A percentile compares a stretch with the other conserved stretches of the same genome.
These are phyloP conservation scores for Siphonodentalium dalli DNA, from an alignment of 2,888 invertebrate genomes.

Conservation along the genomic window DNA sequence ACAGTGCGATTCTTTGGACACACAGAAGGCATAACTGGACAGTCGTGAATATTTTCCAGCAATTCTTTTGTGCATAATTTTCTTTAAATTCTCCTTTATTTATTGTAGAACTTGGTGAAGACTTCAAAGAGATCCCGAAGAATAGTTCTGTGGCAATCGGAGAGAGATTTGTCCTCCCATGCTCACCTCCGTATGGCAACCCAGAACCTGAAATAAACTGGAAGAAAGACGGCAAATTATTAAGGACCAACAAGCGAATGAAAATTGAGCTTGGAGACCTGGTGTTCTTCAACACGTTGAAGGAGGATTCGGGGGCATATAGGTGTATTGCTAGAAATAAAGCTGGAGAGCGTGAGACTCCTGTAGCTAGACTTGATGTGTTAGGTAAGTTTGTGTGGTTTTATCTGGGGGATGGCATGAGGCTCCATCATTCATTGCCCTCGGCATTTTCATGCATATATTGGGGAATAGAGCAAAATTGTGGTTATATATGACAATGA, in stretches of 20 bases:
- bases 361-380: constrained; percentile 65
- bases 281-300: constrained; percentile 86
- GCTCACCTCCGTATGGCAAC: constrained; percentile 86
- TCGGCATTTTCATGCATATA: too few species aligned
- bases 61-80: too few species aligned
- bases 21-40: too few species aligned
- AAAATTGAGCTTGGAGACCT: constrained; percentile 91
- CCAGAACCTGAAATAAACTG: constrained; percentile 88
- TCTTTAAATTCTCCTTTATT: too few species aligned
- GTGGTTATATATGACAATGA: too few species aligned
- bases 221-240: constrained; percentile 84
- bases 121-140: constrained; percentile 85
- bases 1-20: too few species aligned
- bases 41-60: too few species aligned
- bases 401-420: too few species aligned
- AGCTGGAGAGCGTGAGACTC: constrained; percentile 84
- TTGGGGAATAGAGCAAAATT: too few species aligned
- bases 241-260: constrained; percentile 73
- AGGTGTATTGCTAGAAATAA: constrained; percentile 91
- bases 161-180: constrained; percentile 74
- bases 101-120: too few species aligned
- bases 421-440: too few species aligned
- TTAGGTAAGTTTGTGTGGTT: too few species aligned
- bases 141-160: constrained; percentile 82
- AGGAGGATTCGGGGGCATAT: constrained; percentile 89